Evolutionary conservation across 2,888 invertebrate species (phyloP).

Genomic region (Mesoligia furuncula): DNA sequence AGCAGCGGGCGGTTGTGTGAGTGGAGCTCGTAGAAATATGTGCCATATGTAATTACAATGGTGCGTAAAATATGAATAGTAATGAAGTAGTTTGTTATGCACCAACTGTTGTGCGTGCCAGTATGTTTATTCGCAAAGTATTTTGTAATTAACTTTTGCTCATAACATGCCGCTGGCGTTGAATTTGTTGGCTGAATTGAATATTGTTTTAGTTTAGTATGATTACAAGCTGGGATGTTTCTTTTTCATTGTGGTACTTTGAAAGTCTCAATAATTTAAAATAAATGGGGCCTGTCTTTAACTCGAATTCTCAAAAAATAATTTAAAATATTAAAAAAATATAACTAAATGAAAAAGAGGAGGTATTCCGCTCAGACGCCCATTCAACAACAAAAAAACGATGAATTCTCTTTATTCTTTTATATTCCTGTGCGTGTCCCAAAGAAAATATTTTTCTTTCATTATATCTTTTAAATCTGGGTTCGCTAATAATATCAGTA

Average conservation of each 20-base stretch:
- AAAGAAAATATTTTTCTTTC: no score
- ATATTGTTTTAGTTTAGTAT: slow-evolving; percentile 1
- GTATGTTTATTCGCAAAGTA: slow-evolving; percentile 31
- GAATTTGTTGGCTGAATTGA: neutral
- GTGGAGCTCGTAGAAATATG: slow-evolving; percentile 12
- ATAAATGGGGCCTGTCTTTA: neutral
- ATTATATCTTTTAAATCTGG: no score
- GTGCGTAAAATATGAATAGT: slow-evolving; percentile 17
- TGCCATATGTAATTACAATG: slow-evolving; percentile 10
- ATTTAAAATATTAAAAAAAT: no score
- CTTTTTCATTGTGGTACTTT: neutral
- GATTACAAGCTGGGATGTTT: neutral
- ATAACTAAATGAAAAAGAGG: no score
- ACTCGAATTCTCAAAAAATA: no score
- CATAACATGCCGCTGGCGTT: neutral
- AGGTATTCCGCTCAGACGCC: no score
- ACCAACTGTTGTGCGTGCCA: slow-evolving; percentile 21
- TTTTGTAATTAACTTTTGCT: slow-evolving; percentile 32
- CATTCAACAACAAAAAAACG: no score
- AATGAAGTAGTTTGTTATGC: slow-evolving; percentile 29
- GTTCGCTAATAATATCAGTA: no score
- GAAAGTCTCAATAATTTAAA: neutral
- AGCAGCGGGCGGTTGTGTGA: slow-evolving; percentile 37
- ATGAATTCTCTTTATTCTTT: no score
- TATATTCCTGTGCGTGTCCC: no score